These are phyloP conservation scores for Thunnus albacares DNA, from an alignment of 2,797 vertebrate species.

Conservation along the genomic window DNA sequence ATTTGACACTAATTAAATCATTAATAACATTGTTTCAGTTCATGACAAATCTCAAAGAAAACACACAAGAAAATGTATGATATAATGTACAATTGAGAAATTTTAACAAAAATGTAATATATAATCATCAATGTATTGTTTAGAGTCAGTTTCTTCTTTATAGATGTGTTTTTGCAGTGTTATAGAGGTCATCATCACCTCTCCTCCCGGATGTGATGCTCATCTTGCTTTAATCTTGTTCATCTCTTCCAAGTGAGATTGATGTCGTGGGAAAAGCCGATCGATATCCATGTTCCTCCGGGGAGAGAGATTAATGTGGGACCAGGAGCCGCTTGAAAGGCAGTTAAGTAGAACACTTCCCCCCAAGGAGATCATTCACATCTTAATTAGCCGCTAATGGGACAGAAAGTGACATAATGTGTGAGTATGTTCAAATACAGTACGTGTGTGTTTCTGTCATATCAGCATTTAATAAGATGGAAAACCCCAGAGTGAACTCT, in stretches of 20 bases:
- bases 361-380: conserved; percentile 65
- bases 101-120: neutral
- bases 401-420: conserved; percentile 44
- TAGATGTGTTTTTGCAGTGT: neutral
- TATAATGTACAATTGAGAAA: neutral
- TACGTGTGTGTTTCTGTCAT: conserved; percentile 28
- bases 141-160: neutral
- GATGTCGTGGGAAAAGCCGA: conserved; percentile 61
- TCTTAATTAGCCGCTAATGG: conserved; percentile 75
- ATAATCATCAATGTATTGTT: too few relatives aligned
- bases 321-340: conserved; percentile 62
- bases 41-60: too few relatives aligned
- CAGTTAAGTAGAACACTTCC: conserved; percentile 70
- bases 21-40: too few relatives aligned
- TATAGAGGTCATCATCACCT: conserved; percentile 8
- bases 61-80: too few relatives aligned
- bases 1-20: too few relatives aligned
- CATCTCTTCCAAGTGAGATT: conserved; percentile 65
- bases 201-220: conserved; percentile 46
- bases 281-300: conserved; percentile 62
- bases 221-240: conserved; percentile 66
- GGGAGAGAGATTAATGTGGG: conserved; percentile 72
- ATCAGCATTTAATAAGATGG: conserved; percentile 38
- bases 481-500: neutral
- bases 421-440: conserved; percentile 10